Conservation (phyloP, 2,113 vertebrate species). For the Colaptes auratus region DNA sequence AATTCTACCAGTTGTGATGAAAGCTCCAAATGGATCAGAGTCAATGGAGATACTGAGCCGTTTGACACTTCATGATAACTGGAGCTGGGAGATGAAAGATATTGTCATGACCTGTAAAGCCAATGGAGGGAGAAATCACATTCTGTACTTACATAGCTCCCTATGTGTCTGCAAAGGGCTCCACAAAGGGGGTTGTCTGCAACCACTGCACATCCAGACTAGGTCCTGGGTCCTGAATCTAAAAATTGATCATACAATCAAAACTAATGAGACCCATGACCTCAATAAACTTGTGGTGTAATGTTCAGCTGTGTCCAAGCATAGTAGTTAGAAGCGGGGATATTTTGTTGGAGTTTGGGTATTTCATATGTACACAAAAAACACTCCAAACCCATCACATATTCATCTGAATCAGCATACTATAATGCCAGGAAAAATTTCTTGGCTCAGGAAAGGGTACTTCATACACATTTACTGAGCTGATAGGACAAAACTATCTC, state of each 20-base stretch:
- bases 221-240: not conserved
- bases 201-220: not conserved
- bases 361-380: not conserved
- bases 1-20: not conserved
- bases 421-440: not conserved
- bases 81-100: not conserved
- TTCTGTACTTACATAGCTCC: not conserved
- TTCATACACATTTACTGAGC: not conserved
- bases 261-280: fast-evolving
- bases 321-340: not conserved
- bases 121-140: not conserved
- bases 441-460: not conserved
- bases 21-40: not conserved
- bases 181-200: not conserved
- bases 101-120: not conserved
- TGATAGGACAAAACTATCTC: not conserved
- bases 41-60: not conserved
- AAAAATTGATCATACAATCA: not conserved
- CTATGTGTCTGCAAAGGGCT: not conserved
- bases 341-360: not conserved
- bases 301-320: not conserved
- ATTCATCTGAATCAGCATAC: not conserved
- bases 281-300: not conserved
- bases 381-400: not conserved
- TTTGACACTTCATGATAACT: not conserved